Base-by-base conservation (phyloP, 2,797 vertebrate species). In the Acridotheres tristis region DNA sequence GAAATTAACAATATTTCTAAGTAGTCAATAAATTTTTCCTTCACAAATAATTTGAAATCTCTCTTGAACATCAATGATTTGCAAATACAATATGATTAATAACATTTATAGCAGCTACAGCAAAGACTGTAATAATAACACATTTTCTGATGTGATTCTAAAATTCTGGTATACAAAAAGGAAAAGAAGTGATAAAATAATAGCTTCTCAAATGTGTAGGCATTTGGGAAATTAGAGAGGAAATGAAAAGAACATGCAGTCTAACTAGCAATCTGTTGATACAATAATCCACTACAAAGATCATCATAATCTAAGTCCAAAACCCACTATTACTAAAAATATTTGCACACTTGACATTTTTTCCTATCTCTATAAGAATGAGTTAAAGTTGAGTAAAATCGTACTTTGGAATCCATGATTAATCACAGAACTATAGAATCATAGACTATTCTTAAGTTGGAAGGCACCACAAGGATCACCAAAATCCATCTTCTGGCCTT, bases 31-130 rank as follows among this genome's bases (percentile, higher is more conserved):
- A 58, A 40, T 29, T 40, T 40, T 13, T 50, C 10, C 4, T 48
- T 84, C 27, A 14, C 3, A 26, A 8, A 25, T 55, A 45, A 38
- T 26, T n/a, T 45, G 20, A 83, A 68, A 16, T 58, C 15, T 26
- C 8, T 65, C 40, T 71, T 38, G 32, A 43, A 8, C 13, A 63
- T 45, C 27, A 32, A 10, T 16, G 13, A 32, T 71, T 72, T 73
- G 6, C 21, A 48, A 55, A 85, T 32, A 50, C 0, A 0, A 79
- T 26, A 3, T 1, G 2, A 65, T 77, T 84, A 21, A 47, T 23
- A 51, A 13, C 23, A 27, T 27, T 54, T 66, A 18, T 21, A 27
- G 15, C n/a, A 68, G 25, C 20, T 73, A 34, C 27, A 78, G 13
- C 5, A 63, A 76, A 51, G 34, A 45, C 34, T 27, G 12, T 13